Percentiles rank a stretch among this genome's conserved stretches.
Evolutionary conservation across 2,888 invertebrate genomes (phyloP).

Genomic region (Salpingus planirostris): DNA sequence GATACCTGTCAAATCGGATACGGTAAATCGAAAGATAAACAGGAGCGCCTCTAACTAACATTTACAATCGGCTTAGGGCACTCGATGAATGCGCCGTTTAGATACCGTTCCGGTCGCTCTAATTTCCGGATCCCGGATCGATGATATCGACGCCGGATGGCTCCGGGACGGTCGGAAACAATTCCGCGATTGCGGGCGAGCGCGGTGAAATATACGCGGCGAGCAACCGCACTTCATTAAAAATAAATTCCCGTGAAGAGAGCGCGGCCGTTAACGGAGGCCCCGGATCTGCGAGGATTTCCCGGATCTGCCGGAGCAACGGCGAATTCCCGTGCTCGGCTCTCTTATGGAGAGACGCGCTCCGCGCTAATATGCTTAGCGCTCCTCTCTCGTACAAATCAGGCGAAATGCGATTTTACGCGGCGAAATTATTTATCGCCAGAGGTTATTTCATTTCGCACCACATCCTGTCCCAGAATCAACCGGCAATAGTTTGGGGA

Average conservation of each 20-base stretch:
- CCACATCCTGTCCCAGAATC: no score
- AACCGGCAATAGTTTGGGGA: no score
- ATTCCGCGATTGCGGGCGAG: constrained; percentile 5
- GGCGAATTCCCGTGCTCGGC: constrained; percentile 11
- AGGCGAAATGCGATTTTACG: constrained; percentile 8
- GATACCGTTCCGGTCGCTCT: neutral
- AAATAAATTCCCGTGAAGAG: constrained; percentile 44
- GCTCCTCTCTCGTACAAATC: constrained; percentile 13
- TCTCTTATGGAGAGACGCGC: constrained; percentile 8
- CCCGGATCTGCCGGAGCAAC: constrained; percentile 39
- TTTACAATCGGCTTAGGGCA: constrained; percentile 20
- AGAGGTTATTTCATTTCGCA: no score
- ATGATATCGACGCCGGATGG: no score
- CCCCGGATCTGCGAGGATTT: constrained; percentile 42
- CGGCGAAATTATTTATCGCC: constrained; percentile 8
- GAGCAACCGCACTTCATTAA: constrained; percentile 44
- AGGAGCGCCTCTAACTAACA: constrained; percentile 15
- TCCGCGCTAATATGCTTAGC: constrained; percentile 16
- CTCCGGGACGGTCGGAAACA: constrained; percentile 7
- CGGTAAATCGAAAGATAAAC: constrained; percentile 30
- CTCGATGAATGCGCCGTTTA: constrained; percentile 4
- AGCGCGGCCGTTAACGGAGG: constrained; percentile 37
- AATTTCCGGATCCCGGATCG: no score
- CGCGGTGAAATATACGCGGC: constrained; percentile 13
- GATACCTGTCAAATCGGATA: constrained; percentile 20